These are phyloP conservation scores for Oligia strigilis DNA, from an alignment of 2,888 invertebrate genomes.

Conservation along the genomic window DNA sequence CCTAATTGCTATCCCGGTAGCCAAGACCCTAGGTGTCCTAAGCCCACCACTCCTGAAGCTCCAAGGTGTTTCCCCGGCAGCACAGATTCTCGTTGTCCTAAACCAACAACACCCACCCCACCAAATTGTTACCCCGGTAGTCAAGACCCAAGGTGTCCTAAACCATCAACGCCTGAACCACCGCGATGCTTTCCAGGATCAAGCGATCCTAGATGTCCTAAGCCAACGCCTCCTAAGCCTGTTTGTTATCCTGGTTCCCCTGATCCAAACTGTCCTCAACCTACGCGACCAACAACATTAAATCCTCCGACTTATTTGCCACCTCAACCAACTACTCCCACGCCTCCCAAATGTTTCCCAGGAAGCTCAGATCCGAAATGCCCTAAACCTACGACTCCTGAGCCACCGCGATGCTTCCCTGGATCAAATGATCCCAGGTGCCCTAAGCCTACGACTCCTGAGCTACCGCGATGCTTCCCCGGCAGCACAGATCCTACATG, in stretches of 20 bases:
- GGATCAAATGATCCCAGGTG: neutral
- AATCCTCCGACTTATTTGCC: conserved; percentile 44
- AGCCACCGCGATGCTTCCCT: neutral
- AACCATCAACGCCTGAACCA: conserved; percentile 67
- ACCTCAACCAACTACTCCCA: conserved; percentile 53
- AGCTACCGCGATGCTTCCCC: conserved; percentile 49
- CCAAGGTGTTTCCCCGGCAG: conserved; percentile 60
- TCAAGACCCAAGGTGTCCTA: conserved; percentile 72
- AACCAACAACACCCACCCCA: conserved; percentile 68
- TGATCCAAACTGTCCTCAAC: conserved; percentile 74
- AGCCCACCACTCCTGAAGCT: neutral
- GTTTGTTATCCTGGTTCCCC: conserved; percentile 60
- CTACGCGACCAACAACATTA: conserved; percentile 65
- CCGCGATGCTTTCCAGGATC: conserved; percentile 73
- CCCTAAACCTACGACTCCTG: conserved; percentile 27
- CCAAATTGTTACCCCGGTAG: conserved; percentile 12
- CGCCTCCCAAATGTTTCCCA: conserved; percentile 29
- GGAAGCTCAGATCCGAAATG: conserved; percentile 40
- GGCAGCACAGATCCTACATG: conserved; percentile 58
- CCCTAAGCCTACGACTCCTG: conserved; percentile 49
- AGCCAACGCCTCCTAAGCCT: conserved; percentile 55
- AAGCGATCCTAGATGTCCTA: conserved; percentile 75
- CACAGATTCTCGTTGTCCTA: conserved; percentile 73
- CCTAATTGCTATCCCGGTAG: too few relatives aligned
- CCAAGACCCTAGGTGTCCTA: too few relatives aligned